Conservation (phyloP, 2,113 vertebrate genomes). For the Clinocottus analis region DNA sequence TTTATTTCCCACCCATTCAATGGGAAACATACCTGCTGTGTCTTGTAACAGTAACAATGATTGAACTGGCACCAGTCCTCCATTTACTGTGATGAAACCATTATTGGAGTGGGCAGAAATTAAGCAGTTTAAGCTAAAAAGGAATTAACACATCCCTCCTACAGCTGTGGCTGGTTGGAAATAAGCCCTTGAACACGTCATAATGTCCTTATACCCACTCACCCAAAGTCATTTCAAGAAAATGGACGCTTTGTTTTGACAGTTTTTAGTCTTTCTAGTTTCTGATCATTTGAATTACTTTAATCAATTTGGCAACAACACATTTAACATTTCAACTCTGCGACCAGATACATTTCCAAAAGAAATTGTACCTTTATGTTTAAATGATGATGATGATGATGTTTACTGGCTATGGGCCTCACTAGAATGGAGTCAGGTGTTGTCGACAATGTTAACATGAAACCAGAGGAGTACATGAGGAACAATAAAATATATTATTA, state of each 20-base stretch:
- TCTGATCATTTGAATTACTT: background rate
- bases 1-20: background rate
- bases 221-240: constrained; percentile 6
- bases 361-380: background rate
- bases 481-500: background rate
- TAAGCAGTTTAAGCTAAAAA: constrained; percentile 63
- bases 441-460: too few species aligned
- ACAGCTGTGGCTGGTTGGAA: constrained; percentile 42
- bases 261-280: background rate
- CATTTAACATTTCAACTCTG: background rate
- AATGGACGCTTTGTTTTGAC: background rate
- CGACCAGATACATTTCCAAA: background rate
- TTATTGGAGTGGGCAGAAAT: constrained; percentile 63
- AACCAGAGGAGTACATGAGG: too few species aligned
- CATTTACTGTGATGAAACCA: constrained; percentile 59
- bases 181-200: constrained; percentile 14
- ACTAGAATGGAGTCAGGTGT: too few species aligned
- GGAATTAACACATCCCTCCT: constrained; percentile 52
- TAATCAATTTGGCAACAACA: background rate
- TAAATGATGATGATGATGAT: background rate
- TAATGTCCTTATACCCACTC: background rate
- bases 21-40: constrained; percentile 32
- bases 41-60: constrained; percentile 24
- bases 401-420: too few species aligned
- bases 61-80: constrained; percentile 33